phyloP scores from a whole-genome alignment of 2,797 vertebrate species.

The Nannoperca obscura region DNA sequence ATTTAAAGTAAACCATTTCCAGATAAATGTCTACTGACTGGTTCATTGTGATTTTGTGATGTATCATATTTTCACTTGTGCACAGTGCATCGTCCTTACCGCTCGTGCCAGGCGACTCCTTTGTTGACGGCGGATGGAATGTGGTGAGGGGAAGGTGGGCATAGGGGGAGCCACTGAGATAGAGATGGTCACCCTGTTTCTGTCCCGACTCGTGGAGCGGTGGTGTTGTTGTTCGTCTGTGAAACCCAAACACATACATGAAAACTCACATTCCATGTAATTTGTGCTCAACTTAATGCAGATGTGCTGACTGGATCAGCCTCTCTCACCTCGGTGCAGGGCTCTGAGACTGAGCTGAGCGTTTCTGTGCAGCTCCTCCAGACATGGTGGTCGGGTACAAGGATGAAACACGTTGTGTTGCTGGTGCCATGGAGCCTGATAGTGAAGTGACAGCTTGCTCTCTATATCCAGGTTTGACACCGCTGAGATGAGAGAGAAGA shows the following conservation, averaged over 20 bases:
- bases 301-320: neutral
- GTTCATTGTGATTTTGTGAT: neutral
- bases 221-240: conserved; percentile 92
- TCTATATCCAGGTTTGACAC: conserved; percentile 97
- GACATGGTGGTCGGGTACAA: conserved; percentile 90
- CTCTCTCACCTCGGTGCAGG: conserved; percentile 88
- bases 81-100: conserved; percentile 82
- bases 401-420: conserved; percentile 95
- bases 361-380: conserved; percentile 94
- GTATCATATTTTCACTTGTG: neutral
- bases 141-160: conserved; percentile 91
- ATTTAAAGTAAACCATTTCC: neutral
- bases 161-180: conserved; percentile 92
- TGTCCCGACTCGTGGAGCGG: conserved; percentile 90
- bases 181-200: conserved; percentile 88
- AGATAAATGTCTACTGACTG: neutral
- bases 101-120: conserved; percentile 89
- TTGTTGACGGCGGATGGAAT: conserved; percentile 90
- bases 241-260: conserved; percentile 18
- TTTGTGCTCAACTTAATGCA: neutral
- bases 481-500: conserved; percentile 80
- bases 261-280: neutral
- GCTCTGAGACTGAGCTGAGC: conserved; percentile 94
- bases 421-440: conserved; percentile 95
- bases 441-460: conserved; percentile 94